phyloP scores from a whole-genome alignment of 2,797 vertebrate species.

The Pipistrellus pipistrellus region DNA sequence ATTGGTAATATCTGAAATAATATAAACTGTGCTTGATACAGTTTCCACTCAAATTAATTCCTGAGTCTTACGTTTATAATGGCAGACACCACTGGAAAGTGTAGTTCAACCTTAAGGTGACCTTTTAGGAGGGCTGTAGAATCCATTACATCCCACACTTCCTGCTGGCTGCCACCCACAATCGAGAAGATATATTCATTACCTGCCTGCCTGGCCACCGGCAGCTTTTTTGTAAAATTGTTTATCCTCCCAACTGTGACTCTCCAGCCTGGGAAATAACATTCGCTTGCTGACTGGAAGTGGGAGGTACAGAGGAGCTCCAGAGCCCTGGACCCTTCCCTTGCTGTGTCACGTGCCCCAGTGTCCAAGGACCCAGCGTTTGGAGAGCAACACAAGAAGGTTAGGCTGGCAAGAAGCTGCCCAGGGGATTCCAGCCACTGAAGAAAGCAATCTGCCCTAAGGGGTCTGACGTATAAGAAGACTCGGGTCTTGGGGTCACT shows the following conservation, averaged over 20 bases:
- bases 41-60: neutral
- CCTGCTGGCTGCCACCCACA: constrained; percentile 1
- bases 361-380: neutral
- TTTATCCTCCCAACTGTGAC: constrained; percentile 55
- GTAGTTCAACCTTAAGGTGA: constrained; percentile 37
- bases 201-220: constrained; percentile 51
- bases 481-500: neutral
- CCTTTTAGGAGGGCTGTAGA: constrained; percentile 6
- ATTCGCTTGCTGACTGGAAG: neutral
- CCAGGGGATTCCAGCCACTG: neutral
- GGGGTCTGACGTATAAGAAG: neutral
- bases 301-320: neutral
- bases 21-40: neutral
- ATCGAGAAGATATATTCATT: neutral
- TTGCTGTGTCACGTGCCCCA: neutral
- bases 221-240: constrained; percentile 46
- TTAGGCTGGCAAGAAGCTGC: neutral
- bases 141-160: constrained; percentile 21
- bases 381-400: neutral
- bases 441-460: neutral
- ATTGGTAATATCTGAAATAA: neutral
- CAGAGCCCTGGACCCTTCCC: neutral
- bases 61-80: neutral
- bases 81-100: neutral
- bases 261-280: constrained; percentile 63